Base-by-base conservation (phyloP, 2,888 invertebrate species). In the Eudasyphora cyanicolor region DNA sequence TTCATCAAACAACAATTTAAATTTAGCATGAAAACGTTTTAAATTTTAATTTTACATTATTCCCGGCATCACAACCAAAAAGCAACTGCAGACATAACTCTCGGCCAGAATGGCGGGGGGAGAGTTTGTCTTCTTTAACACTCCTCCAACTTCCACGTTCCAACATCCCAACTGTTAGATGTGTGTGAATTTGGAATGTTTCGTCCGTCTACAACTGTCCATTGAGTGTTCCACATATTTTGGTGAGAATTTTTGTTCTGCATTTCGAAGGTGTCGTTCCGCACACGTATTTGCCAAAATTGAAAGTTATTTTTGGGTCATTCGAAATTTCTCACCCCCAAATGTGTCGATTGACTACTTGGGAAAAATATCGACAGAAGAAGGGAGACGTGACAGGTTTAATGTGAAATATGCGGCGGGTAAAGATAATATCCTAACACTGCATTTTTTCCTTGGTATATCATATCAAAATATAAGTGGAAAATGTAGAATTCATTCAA, bases 21-120 rank as follows among this genome's bases (percentile, higher is more conserved):
- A 84, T 81, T 84, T 45, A 71, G 76, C 78, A 79, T 81, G 84
- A 82, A 84, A 69, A 79, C 76, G 76, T 81, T 80, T 83, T 69
- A 54, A 60, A 73, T 67, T 74, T 79, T 64, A 38, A 73, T 79
- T 79, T 79, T 54, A 73, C 54, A 60, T 75, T 80, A 76, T 38
- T 32, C n/a, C n/a, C 64, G 19, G 14, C 57, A n/a, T 7, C 19
- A 35, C 8, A 21, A 27, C 10, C 57, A n/a, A 12, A 27, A 21
- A 27, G 27, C 57, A n/a, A 12, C 57, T 27, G 27, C 57, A 57
- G n/a, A n/a, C n/a, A 27, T 14, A 57, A 38, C 38, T 38, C n/a
- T n/a, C 45, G n/a, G 45, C 45, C 51, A 54, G n/a, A 14, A 57
- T 14, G 38, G 67, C 42, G 35, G 67, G 35, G 35, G 38, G 38